Conservation (phyloP, 2,113 vertebrate species). For the Atherinomorus stipes region DNA sequence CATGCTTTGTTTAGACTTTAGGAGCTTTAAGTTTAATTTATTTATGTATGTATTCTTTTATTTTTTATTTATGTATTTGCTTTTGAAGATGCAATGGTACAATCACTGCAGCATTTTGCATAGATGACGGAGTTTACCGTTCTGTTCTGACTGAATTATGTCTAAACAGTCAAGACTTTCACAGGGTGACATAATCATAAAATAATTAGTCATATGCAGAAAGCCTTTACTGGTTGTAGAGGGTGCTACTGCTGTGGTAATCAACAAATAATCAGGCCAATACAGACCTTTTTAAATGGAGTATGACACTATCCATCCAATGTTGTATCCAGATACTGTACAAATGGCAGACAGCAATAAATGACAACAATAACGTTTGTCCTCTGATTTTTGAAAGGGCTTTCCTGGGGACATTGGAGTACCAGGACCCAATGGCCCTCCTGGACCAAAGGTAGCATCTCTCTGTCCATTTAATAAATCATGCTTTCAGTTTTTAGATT, state of each 20-base stretch:
- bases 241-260: neutral
- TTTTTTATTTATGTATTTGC: too few species aligned
- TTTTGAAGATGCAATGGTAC: neutral
- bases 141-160: too few species aligned
- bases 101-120: too few species aligned
- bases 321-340: neutral
- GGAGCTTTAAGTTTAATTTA: too few species aligned
- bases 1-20: too few species aligned
- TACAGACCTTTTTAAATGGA: too few species aligned
- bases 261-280: too few species aligned
- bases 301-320: neutral
- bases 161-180: too few species aligned
- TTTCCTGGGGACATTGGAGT: conserved; percentile 98
- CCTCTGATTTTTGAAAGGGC: conserved; percentile 83
- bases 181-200: too few species aligned
- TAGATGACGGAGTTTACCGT: too few species aligned
- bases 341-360: neutral
- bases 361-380: neutral
- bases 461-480: neutral
- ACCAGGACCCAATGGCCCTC: conserved; percentile 94
- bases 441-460: conserved; percentile 89
- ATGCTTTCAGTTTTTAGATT: neutral
- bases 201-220: neutral
- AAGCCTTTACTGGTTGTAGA: neutral
- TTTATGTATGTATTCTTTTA: too few species aligned